Percentiles rank a stretch among this genome's conserved stretches.
These are phyloP conservation scores for Machaerirhynchus nigripectus DNA, from an alignment of 2,113 vertebrate species.

Conservation along the genomic window DNA sequence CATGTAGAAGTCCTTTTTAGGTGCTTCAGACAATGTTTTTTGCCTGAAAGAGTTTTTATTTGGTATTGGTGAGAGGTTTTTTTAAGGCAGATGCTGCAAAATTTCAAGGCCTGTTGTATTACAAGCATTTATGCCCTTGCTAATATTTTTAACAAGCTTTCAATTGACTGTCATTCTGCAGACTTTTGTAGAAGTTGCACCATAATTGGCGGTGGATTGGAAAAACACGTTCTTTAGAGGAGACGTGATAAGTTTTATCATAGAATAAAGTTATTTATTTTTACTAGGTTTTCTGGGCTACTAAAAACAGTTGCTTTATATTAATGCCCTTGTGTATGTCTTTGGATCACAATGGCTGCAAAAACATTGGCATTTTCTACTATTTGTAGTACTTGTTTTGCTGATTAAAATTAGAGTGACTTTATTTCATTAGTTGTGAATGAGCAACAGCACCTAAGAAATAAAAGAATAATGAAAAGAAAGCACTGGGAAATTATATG, in stretches of 20 bases:
- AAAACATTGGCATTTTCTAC: background rate
- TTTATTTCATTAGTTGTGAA: background rate
- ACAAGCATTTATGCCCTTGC: background rate
- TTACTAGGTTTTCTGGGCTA: background rate
- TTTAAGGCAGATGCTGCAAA: background rate
- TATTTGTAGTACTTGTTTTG: background rate
- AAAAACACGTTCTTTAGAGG: background rate
- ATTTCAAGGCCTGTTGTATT: background rate
- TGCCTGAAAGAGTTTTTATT: background rate
- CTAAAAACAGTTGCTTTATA: background rate
- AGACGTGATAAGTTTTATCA: background rate
- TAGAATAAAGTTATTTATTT: background rate
- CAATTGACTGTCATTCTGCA: background rate
- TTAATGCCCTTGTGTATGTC: background rate
- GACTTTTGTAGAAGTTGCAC: background rate
- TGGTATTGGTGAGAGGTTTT: background rate
- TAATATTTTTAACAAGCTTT: background rate
- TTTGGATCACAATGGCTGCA: background rate
- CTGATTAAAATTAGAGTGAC: background rate
- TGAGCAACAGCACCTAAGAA: background rate
- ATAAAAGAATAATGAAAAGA: background rate
- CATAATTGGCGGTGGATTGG: background rate
- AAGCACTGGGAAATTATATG: background rate
- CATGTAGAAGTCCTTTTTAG: background rate
- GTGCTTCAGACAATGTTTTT: background rate